A percentile compares a stretch with the other conserved stretches of the same genome.
phyloP scores from a whole-genome alignment of 2,113 vertebrate species.

The Butastur rufipennis region DNA sequence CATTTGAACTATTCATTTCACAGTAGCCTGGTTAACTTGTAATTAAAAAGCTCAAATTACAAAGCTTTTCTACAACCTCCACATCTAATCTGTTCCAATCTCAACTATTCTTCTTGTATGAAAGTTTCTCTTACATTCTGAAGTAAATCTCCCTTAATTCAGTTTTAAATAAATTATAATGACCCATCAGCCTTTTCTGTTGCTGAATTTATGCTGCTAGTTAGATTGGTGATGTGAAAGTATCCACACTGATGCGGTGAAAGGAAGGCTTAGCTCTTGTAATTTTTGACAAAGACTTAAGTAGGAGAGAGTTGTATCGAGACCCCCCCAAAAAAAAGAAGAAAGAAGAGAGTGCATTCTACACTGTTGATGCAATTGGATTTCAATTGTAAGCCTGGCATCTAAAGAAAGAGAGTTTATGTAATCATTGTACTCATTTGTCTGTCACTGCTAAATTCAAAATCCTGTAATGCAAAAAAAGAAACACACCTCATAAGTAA shows the following conservation, averaged over 20 bases:
- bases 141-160: conserved; percentile 9
- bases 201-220: neutral
- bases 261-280: neutral
- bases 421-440: neutral
- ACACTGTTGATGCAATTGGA: neutral
- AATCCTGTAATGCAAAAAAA: neutral
- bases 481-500: neutral
- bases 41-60: neutral
- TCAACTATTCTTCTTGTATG: neutral
- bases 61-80: neutral
- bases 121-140: neutral
- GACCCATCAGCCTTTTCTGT: neutral
- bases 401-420: neutral
- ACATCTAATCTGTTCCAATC: neutral
- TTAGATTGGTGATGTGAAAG: neutral
- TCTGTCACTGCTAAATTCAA: neutral
- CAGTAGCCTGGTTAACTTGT: neutral
- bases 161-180: neutral
- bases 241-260: neutral
- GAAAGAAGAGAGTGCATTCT: neutral
- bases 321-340: neutral
- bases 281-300: neutral
- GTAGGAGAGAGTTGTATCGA: neutral
- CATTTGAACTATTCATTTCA: neutral
- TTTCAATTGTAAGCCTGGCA: neutral